Base-by-base conservation (phyloP, 1,140 invertebrate genomes). In the Ctenoplectra terminalis region DNA sequence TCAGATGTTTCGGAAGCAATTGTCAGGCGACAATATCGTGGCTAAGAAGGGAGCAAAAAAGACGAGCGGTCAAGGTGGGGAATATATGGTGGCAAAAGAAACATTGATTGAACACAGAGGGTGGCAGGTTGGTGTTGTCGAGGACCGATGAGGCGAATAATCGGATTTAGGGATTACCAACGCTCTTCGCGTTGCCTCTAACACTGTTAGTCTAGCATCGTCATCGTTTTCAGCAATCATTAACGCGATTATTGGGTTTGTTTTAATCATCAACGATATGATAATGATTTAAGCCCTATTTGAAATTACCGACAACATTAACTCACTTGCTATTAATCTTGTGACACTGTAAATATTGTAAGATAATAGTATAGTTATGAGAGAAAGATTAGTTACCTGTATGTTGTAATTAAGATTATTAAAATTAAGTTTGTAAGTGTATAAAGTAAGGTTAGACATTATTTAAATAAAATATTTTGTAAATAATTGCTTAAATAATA, bases 61-160 rank as follows among this genome's bases (percentile, higher is more conserved):
- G 73, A 76, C 60, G 72, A 79, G 73, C 72, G 29, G 48, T 20
- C 43, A 69, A 54, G 26, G 34, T 43, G 56, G 73, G 31, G 48
- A 43, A 71, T 83, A 54, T 58, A 56, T 50, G 73, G 73, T 77
- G 72, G 80, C 63, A 85, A 85, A 87, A 88, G 79, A 89, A 90
- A 88, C 88, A 89, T 90, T 89, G 87, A 90, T 89, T 88, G 89
- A 89, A 85, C 85, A 64, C 43, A 85, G 89, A 88, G 87, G 77
- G 86, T 85, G 82, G 83, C 83, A 86, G 81, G 87, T 56, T 87
- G 78, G 89, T 90, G 89, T 92, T 92, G 91, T 92, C 87, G 89
- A 90, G 88, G 79, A 87, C 89, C 91, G 86, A 93, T 93, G 92
- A 93, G 86, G 91, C 89, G 91, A 90, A 91, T 93, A 93, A 93